Evolutionary conservation across 2,888 invertebrate species (phyloP).

Genomic region (Drosophila cracens): DNA sequence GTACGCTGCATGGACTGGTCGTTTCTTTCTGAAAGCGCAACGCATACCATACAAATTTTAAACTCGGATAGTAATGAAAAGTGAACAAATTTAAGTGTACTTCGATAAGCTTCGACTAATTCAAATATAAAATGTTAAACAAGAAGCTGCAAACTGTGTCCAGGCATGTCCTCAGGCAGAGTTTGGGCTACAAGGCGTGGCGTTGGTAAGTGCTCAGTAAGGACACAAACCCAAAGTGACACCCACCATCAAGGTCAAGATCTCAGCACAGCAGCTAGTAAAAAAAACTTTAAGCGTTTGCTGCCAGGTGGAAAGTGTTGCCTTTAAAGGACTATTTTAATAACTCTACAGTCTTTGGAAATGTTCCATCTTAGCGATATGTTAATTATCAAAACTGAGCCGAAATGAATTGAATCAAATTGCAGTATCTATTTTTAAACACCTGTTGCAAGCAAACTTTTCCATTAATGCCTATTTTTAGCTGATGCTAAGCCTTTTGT

Average conservation of each 20-base stretch:
- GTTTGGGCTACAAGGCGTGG: conserved; percentile 14
- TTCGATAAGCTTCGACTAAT: not conserved
- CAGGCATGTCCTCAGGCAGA: conserved; percentile 36
- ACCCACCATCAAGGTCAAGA: not conserved
- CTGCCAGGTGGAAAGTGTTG: not conserved
- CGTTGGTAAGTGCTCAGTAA: conserved; percentile 52
- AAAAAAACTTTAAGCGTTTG: not conserved
- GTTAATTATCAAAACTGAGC: not conserved
- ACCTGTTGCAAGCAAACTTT: conserved; percentile 10
- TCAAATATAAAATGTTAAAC: conserved; percentile 40
- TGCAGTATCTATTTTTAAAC: not conserved
- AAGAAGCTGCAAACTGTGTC: conserved; percentile 44
- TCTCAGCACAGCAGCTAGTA: not conserved
- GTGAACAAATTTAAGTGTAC: conserved; percentile 2
- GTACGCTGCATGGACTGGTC: conserved; percentile 16
- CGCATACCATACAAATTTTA: not conserved
- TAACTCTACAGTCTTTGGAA: not conserved
- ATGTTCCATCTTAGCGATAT: not conserved
- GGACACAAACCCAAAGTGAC: conserved; percentile 2
- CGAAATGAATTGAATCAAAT: not conserved
- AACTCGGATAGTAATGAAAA: conserved; percentile 19
- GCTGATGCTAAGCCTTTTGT: not conserved
- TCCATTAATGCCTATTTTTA: conserved; percentile 1
- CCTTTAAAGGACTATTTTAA: not conserved
- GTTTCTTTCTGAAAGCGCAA: conserved; percentile 8